Evolutionary conservation across 2,797 vertebrate genomes (phyloP).

Genomic region (Sebastes iracundus): DNA sequence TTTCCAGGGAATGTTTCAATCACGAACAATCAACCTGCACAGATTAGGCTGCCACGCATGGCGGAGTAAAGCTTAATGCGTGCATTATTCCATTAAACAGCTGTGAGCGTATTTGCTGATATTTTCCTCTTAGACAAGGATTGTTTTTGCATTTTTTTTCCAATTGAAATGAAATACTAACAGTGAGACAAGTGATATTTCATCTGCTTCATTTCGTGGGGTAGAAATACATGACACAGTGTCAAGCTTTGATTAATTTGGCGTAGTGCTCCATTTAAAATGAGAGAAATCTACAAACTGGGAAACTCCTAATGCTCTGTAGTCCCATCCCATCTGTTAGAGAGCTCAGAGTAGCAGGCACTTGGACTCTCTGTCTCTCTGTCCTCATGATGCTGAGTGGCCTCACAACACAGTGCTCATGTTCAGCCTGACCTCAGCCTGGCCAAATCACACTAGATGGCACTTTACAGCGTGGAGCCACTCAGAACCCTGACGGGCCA

Average conservation of each 20-base stretch:
- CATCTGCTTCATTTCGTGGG: conserved; percentile 3
- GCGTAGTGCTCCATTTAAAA: conserved; percentile 24
- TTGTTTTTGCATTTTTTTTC: conserved; percentile 10
- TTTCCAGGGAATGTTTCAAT: conserved; percentile 54
- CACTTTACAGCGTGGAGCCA: conserved; percentile 46
- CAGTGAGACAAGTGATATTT: conserved; percentile 12
- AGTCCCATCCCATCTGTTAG: conserved; percentile 62
- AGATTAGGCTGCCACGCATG: conserved; percentile 58
- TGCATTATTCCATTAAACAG: conserved; percentile 69
- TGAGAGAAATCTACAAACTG: conserved; percentile 45
- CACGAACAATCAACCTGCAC: conserved; percentile 55
- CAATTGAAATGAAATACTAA: conserved; percentile 36
- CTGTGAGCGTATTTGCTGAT: conserved; percentile 57
- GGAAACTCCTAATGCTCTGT: conserved; percentile 26
- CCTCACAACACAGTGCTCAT: conserved; percentile 49
- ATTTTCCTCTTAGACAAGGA: conserved; percentile 36
- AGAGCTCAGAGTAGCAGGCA: conserved; percentile 34
- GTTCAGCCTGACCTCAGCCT: conserved; percentile 58
- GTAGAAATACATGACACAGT: conserved; percentile 16
- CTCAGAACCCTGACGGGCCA: conserved; percentile 18
- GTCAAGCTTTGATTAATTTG: conserved; percentile 41
- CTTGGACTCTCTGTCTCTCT: conserved; percentile 36
- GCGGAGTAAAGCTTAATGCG: conserved; percentile 22
- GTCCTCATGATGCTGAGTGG: conserved; percentile 46
- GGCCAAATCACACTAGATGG: conserved; percentile 46